Conservation (phyloP, 2,797 vertebrate species). For the Phataginus tetradactyla region DNA sequence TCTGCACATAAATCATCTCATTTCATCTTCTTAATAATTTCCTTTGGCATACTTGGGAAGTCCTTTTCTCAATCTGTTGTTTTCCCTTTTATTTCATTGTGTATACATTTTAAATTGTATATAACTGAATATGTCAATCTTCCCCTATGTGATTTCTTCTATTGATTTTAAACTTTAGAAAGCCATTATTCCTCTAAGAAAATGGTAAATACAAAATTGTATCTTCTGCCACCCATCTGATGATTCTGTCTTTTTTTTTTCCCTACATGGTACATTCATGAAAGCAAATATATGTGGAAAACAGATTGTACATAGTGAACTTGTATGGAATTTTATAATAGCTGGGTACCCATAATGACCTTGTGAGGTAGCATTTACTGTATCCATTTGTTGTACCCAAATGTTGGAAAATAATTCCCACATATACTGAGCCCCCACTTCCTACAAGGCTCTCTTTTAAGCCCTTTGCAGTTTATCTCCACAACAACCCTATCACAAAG, state of each 20-base stretch:
- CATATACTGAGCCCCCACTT: not conserved
- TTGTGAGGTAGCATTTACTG: not conserved
- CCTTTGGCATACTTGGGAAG: not conserved
- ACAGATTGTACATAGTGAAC: not conserved
- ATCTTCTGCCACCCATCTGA: not conserved
- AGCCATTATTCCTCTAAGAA: not conserved
- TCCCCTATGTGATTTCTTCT: not conserved
- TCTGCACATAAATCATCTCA: not conserved
- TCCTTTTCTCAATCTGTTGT: conserved; percentile 3
- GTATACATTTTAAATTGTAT: not conserved
- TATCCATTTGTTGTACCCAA: not conserved
- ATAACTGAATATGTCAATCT: not conserved
- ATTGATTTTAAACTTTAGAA: not conserved
- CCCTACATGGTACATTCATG: not conserved
- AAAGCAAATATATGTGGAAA: not conserved
- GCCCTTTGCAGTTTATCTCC: not conserved
- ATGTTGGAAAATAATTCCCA: not conserved
- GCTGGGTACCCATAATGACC: not conserved
- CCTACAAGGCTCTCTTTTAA: not conserved
- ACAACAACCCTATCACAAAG: not conserved
- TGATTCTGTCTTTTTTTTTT: not conserved
- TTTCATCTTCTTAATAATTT: conserved; percentile 21
- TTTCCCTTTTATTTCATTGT: not conserved
- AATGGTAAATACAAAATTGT: not conserved
- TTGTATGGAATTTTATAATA: not conserved